These are phyloP conservation scores for Poeciliopsis prolifica DNA, from an alignment of 2,113 vertebrate species.

Conservation along the genomic window DNA sequence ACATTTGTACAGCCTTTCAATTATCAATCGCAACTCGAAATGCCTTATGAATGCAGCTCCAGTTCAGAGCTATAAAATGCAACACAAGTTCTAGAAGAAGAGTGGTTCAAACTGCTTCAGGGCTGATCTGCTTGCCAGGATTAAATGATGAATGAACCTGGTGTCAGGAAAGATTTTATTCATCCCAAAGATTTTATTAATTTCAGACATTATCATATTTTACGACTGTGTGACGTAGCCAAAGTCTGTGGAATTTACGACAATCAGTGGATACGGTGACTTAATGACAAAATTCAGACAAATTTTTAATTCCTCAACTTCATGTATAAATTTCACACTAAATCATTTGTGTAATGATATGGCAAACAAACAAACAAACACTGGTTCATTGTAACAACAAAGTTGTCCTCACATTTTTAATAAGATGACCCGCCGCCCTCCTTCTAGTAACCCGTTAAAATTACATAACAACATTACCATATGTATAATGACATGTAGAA, in stretches of 20 bases:
- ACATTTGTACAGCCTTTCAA: slow-evolving; percentile 6
- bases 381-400: slow-evolving; percentile 35
- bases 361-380: slow-evolving; percentile 39
- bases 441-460: slow-evolving; percentile 34
- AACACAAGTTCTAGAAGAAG: slow-evolving; percentile 18
- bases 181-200: slow-evolving; percentile 37
- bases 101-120: not conserved
- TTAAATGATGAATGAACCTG: slow-evolving; percentile 43
- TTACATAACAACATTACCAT: slow-evolving; percentile 19
- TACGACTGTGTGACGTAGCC: slow-evolving; percentile 29
- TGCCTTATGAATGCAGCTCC: not conserved
- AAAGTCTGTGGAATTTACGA: not conserved
- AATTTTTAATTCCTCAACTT: too few relatives aligned
- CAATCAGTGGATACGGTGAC: slow-evolving; percentile 1
- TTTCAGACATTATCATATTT: slow-evolving; percentile 47
- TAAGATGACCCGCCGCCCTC: slow-evolving; percentile 33
- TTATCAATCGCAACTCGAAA: slow-evolving; percentile 10
- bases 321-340: too few relatives aligned
- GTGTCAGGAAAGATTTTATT: slow-evolving; percentile 24
- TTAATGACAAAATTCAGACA: too few relatives aligned
- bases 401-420: slow-evolving; percentile 45
- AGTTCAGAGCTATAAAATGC: slow-evolving; percentile 13
- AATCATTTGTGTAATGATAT: slow-evolving; percentile 38
- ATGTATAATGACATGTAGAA: slow-evolving; percentile 8
- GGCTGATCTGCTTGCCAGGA: slow-evolving; percentile 32